Evolutionary conservation across 2,888 invertebrate species (phyloP).

Genomic region (Yponomeuta malinellus): DNA sequence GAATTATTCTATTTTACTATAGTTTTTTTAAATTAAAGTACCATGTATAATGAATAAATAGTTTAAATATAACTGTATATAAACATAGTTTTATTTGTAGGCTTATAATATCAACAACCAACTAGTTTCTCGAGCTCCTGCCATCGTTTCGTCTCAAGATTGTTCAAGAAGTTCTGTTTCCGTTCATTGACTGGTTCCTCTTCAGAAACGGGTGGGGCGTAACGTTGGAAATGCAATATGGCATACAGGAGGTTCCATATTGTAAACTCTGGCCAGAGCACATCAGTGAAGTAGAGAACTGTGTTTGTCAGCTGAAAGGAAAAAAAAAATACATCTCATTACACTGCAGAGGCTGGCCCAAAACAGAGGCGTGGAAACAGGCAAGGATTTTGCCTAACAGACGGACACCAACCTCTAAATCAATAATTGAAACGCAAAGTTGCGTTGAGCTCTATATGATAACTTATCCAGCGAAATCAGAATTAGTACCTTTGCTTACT

Average conservation of each 20-base stretch:
- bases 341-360: constrained; percentile 4
- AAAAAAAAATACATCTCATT: not conserved
- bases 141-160: constrained; percentile 53
- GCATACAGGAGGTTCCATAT: constrained; percentile 93
- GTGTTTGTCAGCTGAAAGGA: constrained; percentile 82
- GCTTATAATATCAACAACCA: constrained; percentile 28
- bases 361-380: not conserved
- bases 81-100: constrained; percentile 12
- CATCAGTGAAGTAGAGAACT: constrained; percentile 90
- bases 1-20: constrained; percentile 10
- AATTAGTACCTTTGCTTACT: no score
- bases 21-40: not conserved
- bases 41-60: not conserved
- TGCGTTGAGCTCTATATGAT: no score
- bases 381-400: not conserved
- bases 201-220: constrained; percentile 37
- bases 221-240: constrained; percentile 90
- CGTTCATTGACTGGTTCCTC: constrained; percentile 35
- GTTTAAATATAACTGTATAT: not conserved
- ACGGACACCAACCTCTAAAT: not conserved
- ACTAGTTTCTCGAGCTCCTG: constrained; percentile 46
- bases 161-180: constrained; percentile 54
- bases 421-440: no score
- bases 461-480: no score
- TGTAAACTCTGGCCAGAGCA: constrained; percentile 97